Conservation (phyloP, 1,140 invertebrate genomes). For the Tenebrio molitor region DNA sequence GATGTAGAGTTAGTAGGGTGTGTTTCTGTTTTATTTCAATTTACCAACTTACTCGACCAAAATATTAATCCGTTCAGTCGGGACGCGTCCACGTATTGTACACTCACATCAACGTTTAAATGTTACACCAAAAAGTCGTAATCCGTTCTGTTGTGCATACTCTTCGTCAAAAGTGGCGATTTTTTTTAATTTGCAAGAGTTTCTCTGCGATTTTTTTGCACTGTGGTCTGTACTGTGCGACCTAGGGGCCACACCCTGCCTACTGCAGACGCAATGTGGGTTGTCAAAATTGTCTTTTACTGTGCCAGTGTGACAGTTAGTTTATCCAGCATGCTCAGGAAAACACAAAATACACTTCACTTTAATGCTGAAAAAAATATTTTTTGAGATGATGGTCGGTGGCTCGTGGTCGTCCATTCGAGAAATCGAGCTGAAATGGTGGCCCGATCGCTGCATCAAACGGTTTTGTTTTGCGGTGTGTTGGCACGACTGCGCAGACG, state of each 20-base stretch:
- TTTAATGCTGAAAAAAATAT: conserved; percentile 50
- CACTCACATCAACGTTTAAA: conserved; percentile 45
- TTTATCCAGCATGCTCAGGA: conserved; percentile 47
- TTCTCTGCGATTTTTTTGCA: conserved; percentile 14
- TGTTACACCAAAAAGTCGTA: conserved; percentile 25
- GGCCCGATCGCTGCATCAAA: conserved; percentile 24
- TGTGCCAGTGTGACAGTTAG: conserved; percentile 2
- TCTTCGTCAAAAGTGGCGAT: background rate
- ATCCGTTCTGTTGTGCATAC: background rate
- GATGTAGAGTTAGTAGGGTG: conserved; percentile 44
- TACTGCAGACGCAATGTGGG: background rate
- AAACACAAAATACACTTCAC: conserved; percentile 54
- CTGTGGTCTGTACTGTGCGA: background rate
- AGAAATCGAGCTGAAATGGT: conserved; percentile 49
- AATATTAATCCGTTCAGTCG: conserved; percentile 23
- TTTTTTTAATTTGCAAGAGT: background rate
- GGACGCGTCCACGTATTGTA: conserved; percentile 41
- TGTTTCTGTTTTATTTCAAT: conserved; percentile 34
- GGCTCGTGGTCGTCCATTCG: conserved; percentile 33
- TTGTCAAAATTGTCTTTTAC: conserved; percentile 25
- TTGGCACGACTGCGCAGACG: conserved; percentile 4
- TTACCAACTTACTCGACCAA: conserved; percentile 52
- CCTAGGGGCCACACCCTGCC: conserved; percentile 33
- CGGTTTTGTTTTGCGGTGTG: conserved; percentile 32
- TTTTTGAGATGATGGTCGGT: background rate